Evolutionary conservation across 1,140 invertebrate species (phyloP).

Genomic region (Nautilus pompilius): DNA sequence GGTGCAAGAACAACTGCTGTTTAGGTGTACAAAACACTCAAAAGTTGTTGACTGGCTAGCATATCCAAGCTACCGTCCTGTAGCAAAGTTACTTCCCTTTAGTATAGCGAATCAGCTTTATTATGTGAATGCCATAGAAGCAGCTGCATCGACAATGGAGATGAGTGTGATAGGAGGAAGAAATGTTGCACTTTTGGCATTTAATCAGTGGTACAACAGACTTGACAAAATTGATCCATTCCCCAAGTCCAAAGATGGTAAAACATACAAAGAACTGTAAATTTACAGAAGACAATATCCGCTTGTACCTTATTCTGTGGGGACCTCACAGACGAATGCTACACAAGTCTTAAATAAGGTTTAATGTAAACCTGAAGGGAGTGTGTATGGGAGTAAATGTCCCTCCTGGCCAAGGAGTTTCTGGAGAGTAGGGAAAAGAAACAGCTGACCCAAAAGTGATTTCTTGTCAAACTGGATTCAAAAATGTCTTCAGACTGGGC

Average conservation of each 20-base stretch:
- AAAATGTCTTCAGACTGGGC: no score
- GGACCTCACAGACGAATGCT: no score
- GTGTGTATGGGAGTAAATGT: no score
- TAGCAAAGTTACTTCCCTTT: constrained; percentile 58
- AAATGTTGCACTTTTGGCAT: constrained; percentile 65
- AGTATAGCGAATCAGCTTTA: constrained; percentile 62
- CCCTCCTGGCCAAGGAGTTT: no score
- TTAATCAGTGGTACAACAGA: constrained; percentile 42
- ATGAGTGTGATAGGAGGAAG: constrained; percentile 67
- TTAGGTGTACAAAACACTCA: constrained; percentile 55
- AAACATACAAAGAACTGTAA: constrained; percentile 17
- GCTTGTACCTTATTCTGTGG: no score
- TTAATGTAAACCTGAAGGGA: no score
- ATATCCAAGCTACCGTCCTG: constrained; percentile 63
- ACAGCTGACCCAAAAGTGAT: no score
- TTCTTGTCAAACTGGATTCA: no score
- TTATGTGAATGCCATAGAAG: constrained; percentile 69
- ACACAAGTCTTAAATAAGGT: no score
- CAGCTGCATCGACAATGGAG: constrained; percentile 71
- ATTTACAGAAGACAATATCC: no score
- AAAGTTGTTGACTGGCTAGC: constrained; percentile 62
- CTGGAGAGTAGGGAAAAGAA: no score
- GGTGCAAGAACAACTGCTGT: constrained; percentile 57
- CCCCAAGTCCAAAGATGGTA: not conserved
- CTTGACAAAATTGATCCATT: constrained; percentile 44